These are phyloP conservation scores for Cynoglossus semilaevis DNA, from an alignment of 2,113 vertebrate species.

Conservation along the genomic window DNA sequence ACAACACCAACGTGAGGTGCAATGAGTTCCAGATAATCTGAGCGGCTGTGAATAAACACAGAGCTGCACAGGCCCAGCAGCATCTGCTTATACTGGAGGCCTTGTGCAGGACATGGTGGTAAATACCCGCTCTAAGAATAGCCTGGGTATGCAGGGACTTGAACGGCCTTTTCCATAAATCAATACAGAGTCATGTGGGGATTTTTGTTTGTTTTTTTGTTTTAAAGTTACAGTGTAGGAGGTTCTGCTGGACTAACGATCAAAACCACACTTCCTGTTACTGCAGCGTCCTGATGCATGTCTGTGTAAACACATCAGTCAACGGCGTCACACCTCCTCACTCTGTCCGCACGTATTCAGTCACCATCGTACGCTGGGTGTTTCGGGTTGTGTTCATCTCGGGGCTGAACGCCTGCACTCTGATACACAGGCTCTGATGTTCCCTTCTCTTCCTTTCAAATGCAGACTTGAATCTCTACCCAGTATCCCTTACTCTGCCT, in stretches of 20 bases:
- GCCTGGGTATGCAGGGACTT: conserved; percentile 20
- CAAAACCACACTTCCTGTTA: not conserved
- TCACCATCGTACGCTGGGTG: too few relatives aligned
- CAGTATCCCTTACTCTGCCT: conserved; percentile 58
- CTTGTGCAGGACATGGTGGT: conserved; percentile 43
- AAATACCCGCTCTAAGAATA: conserved; percentile 61
- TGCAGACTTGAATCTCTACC: conserved; percentile 69
- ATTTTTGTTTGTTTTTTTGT: conserved; percentile 29
- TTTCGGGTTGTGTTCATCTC: not conserved
- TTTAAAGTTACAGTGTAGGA: conserved; percentile 26
- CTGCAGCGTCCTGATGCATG: too few relatives aligned
- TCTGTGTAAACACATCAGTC: too few relatives aligned
- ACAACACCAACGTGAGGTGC: conserved; percentile 8
- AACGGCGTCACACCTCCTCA: too few relatives aligned
- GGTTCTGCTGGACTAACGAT: conserved; percentile 3
- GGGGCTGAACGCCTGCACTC: conserved; percentile 15
- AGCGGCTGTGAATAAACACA: conserved; percentile 38
- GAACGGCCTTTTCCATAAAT: conserved; percentile 24
- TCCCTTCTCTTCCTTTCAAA: conserved; percentile 59
- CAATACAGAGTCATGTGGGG: conserved; percentile 16
- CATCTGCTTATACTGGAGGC: conserved; percentile 49
- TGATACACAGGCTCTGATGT: conserved; percentile 38
- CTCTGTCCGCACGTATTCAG: too few relatives aligned
- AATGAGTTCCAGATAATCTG: conserved; percentile 38
- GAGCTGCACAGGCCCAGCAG: conserved; percentile 11